Evolutionary conservation across 2,888 invertebrate species (phyloP), one percentile per base, ranked within the genome.

Genomic region (Thymelicus lineola): DNA sequence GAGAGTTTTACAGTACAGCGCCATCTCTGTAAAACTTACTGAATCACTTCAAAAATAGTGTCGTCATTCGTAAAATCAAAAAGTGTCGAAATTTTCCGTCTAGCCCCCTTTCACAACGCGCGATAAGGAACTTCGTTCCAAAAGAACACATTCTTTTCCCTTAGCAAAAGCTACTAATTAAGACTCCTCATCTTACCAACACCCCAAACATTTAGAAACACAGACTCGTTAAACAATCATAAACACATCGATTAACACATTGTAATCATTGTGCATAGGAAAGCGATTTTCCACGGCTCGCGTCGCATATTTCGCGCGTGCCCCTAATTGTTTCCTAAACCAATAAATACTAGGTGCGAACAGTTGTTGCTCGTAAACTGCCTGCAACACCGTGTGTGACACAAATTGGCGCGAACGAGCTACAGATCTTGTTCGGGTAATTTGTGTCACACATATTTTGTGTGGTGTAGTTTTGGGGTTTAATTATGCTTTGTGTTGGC

Each of bases 361-460:
- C 86, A 83, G 86, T 87, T 83, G 86, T 83, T 78, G 83, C 75
- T 82, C 84, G 80, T 90, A 87, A 90, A 88, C 80, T 76, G 75
- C 70, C 74, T 62, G 72, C 20, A 17, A 60, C 66, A 66, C 28
- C 66, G 42, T 61, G 45, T 53, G 60, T 60, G 67, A 60, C 61
- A 35, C 28, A 60, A 67, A 67, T 67, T 35, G n/a, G 3, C 36
- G 7, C 28, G 7, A 55, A 55, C 14, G 55, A 7, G 38, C 17
- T 36, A 42, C 61, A 15, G 45, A 67, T 38, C 45, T 58, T 55
- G 61, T 67, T 61, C 6, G 55, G 67, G 28, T 61, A 67, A 61
- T 67, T 67, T 67, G 28, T 28, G 28, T 28, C 28, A 28, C 28
- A 28, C 28, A 61, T n/a, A n/a, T n/a, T 53, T 12, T 46, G 65